Evolutionary conservation across 2,113 vertebrate genomes (phyloP), one percentile per base, ranked within the genome.

Genomic region (Eclectus roratus): DNA sequence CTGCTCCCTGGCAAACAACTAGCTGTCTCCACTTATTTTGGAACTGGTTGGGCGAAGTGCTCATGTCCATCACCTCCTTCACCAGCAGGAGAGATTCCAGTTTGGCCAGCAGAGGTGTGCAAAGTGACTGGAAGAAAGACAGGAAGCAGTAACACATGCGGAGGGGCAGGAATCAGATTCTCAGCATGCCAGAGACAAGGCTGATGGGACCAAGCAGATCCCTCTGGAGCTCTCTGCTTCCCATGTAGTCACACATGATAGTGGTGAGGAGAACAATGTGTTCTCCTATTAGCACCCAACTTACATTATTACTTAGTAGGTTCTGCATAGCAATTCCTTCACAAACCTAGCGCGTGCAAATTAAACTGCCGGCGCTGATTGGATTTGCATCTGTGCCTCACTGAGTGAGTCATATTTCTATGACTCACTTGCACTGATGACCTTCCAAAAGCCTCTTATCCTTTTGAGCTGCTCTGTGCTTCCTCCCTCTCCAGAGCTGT

Each of bases 381-480:
- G 73, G 52, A 87, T 94, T 56, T 77, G 66, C 83, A 61, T 76
- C 65, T 87, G 77, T 74, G 19, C 74, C 89, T 91, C 73, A 43
- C 28, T 5, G 35, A 68, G 7, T 93, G 92, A 97, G 73, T 97
- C 96, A 95, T 76, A 39, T 10, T 81, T 87, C 23, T 64, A 47
- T 96, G 96, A 97, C 89, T 97, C 95, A 92, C 46, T 94, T 93
- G 91, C 87, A 87, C 69, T 89, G 70, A 61, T 82, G 73, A 90
- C 93, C 89, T 94, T 89, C 81, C 94, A 91, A 95, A 94, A 97
- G 61, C 87, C 53, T 92, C 89, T 92, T 87, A 89, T 94, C 80
- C 93, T 76, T 76, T 6, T 76, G 24, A 91, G 87, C 90, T 69
- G 82, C 70, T 44, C 61, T 37, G 41, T 35, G 69, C 56, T 80